phyloP scores from a whole-genome alignment of 2,888 invertebrate genomes.

The Amblyjoppa proteus region DNA sequence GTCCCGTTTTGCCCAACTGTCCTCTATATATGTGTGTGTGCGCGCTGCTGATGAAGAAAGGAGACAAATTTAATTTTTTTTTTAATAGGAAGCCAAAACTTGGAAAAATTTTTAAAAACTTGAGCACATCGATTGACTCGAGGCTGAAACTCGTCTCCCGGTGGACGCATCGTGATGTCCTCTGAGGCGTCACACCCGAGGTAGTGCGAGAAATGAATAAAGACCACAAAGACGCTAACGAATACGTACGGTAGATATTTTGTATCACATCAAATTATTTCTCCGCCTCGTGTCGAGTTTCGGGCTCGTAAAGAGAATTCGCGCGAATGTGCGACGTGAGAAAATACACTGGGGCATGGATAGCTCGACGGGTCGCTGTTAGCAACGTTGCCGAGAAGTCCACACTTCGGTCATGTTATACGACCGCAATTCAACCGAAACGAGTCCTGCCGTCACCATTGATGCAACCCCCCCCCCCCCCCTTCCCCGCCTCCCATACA shows the following conservation, averaged over 20 bases:
- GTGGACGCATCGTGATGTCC: background rate
- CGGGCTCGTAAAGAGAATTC: conserved; percentile 28
- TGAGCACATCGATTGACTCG: conserved; percentile 1
- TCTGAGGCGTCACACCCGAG: conserved; percentile 12
- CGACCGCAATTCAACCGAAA: conserved; percentile 37
- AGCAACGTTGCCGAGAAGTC: conserved; percentile 27
- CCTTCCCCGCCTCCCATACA: background rate
- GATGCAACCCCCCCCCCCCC: background rate
- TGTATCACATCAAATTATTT: conserved; percentile 40
- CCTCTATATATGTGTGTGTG: too few species aligned
- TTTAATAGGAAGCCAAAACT: background rate
- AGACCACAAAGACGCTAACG: conserved; percentile 28
- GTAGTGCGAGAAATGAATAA: background rate
- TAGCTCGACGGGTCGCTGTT: conserved; percentile 15
- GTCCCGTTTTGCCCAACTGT: too few species aligned
- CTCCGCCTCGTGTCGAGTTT: conserved; percentile 3
- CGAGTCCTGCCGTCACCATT: background rate
- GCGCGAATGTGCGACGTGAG: background rate
- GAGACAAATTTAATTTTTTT: too few species aligned
- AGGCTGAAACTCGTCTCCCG: background rate
- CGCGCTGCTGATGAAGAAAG: too few species aligned
- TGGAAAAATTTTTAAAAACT: background rate
- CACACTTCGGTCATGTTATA: conserved; percentile 41
- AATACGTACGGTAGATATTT: conserved; percentile 20
- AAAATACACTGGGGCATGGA: conserved; percentile 4